These are phyloP conservation scores for Laticauda laticaudata DNA, from an alignment of 2,113 vertebrate species.

Conservation along the genomic window DNA sequence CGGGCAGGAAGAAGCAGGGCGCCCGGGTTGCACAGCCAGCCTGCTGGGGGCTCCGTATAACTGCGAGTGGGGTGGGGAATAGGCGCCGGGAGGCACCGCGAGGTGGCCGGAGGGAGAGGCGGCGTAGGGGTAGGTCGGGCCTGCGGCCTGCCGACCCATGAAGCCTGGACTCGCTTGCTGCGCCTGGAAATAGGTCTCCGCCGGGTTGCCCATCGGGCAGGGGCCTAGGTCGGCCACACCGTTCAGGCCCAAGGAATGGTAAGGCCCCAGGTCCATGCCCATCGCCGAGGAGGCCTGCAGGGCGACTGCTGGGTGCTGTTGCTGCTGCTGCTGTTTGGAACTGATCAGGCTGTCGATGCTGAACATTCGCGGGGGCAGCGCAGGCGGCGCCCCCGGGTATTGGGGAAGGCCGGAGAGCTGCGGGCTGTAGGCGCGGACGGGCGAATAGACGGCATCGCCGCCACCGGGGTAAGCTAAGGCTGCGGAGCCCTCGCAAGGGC, in stretches of 20 bases:
- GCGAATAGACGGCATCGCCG: constrained; percentile 20
- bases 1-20: neutral
- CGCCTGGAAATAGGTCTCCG: constrained; percentile 77
- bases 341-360: constrained; percentile 92
- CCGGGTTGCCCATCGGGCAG: constrained; percentile 68
- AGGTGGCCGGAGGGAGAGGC: constrained; percentile 77
- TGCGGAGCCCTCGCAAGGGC: constrained; percentile 47
- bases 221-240: constrained; percentile 71
- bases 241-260: constrained; percentile 70
- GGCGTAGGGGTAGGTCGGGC: constrained; percentile 74
- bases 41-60: constrained; percentile 81
- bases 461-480: constrained; percentile 35
- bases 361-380: constrained; percentile 82
- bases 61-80: constrained; percentile 76
- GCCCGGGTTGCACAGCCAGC: constrained; percentile 56
- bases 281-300: constrained; percentile 70
- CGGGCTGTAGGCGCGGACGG: constrained; percentile 38
- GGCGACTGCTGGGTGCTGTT: constrained; percentile 40
- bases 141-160: constrained; percentile 21
- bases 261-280: constrained; percentile 62
- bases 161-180: constrained; percentile 70
- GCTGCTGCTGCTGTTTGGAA: constrained; percentile 72
- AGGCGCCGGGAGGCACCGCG: constrained; percentile 74
- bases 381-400: constrained; percentile 45
- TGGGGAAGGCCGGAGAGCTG: constrained; percentile 52